These are phyloP conservation scores for Drosophila orena DNA, from an alignment of 1,140 invertebrate genomes.

Conservation along the genomic window DNA sequence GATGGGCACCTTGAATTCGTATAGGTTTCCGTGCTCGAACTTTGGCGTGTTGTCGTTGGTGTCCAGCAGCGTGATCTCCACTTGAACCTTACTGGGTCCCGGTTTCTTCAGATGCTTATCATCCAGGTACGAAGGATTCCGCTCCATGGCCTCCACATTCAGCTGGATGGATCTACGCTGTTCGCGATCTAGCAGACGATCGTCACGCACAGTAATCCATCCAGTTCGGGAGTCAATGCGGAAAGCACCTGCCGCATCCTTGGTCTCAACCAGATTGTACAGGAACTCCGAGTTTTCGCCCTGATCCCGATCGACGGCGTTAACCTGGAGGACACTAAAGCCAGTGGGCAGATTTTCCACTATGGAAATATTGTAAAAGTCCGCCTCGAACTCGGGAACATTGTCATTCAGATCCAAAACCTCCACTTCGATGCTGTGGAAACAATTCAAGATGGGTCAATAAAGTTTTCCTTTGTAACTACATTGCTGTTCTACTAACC, in stretches of 20 bases:
- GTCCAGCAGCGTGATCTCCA: conserved; percentile 92
- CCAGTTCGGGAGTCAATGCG: conserved; percentile 91
- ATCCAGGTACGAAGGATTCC: conserved; percentile 77
- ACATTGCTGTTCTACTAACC: conserved; percentile 40
- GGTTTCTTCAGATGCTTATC: conserved; percentile 70
- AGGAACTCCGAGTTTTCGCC: conserved; percentile 93
- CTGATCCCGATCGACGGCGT: conserved; percentile 92
- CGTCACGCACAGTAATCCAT: conserved; percentile 93
- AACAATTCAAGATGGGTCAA: too few species aligned
- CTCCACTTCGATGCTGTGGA: conserved; percentile 89
- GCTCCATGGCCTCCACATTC: conserved; percentile 91
- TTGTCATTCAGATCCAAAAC: conserved; percentile 94
- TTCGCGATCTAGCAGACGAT: conserved; percentile 92
- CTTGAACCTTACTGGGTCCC: conserved; percentile 87
- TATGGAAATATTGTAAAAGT: conserved; percentile 95
- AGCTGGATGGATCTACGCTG: conserved; percentile 89
- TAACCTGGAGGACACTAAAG: conserved; percentile 92
- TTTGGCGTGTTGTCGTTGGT: conserved; percentile 95
- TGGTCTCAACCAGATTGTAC: conserved; percentile 88
- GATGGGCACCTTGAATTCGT: conserved; percentile 90
- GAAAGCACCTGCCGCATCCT: conserved; percentile 91
- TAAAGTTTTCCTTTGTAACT: too few species aligned
- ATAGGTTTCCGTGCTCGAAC: conserved; percentile 92
- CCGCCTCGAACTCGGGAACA: conserved; percentile 93
- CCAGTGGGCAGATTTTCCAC: conserved; percentile 95